Evolutionary conservation across 2,888 invertebrate genomes (phyloP).

Genomic region (Trachelus tabidus): DNA sequence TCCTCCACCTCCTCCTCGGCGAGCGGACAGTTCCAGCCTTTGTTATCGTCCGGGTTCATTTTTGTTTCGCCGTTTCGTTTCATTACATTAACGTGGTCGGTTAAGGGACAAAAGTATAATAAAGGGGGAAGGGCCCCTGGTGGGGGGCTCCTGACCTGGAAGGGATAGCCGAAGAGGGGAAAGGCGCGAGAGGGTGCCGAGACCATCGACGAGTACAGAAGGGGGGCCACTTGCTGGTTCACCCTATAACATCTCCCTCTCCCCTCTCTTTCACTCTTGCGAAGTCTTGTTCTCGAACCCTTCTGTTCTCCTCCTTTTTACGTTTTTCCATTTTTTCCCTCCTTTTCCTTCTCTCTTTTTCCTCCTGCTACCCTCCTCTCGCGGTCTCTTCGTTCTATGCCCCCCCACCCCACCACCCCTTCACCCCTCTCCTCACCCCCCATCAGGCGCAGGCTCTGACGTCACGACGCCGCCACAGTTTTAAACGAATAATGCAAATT

Average conservation of each 20-base stretch:
- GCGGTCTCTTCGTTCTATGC: conserved; percentile 60
- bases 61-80: conserved; percentile 16
- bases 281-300: not conserved
- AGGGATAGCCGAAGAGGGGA: conserved; percentile 66
- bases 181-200: conserved; percentile 57
- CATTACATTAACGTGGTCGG: conserved; percentile 18
- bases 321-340: conserved; percentile 65
- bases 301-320: conserved; percentile 44
- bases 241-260: conserved; percentile 26
- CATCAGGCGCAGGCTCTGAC: conserved; percentile 52
- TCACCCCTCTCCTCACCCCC: conserved; percentile 62
- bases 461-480: conserved; percentile 49
- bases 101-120: conserved; percentile 42
- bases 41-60: conserved; percentile 9
- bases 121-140: conserved; percentile 20
- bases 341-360: conserved; percentile 62
- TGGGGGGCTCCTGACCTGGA: conserved; percentile 51
- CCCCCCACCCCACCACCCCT: conserved; percentile 65
- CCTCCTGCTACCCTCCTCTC: conserved; percentile 43
- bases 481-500: conserved; percentile 60
- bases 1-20: not conserved
- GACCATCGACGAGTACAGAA: conserved; percentile 50
- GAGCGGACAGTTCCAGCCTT: not conserved
- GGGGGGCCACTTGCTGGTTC: conserved; percentile 61
- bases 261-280: conserved; percentile 45